Conservation (phyloP, 2,888 invertebrate species). For the Hylaea fasciaria region DNA sequence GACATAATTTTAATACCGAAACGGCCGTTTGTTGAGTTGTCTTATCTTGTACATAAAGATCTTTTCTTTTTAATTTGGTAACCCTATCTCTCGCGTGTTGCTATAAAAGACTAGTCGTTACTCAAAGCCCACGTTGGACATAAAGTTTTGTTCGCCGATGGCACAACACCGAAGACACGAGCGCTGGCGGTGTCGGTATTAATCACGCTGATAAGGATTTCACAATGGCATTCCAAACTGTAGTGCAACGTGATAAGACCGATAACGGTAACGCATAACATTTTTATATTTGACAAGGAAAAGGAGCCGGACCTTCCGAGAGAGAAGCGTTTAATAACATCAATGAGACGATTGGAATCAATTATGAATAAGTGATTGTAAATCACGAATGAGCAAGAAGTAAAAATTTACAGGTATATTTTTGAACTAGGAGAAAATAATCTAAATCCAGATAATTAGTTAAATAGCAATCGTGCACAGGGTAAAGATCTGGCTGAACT, state of each 20-base stretch:
- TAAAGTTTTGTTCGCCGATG: conserved; percentile 36
- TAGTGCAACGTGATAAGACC: conserved; percentile 15
- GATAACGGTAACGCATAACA: conserved; percentile 2
- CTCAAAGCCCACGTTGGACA: conserved; percentile 39
- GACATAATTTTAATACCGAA: too few species aligned
- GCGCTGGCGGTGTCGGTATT: conserved; percentile 31
- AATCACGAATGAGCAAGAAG: too few species aligned
- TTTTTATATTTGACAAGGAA: background rate
- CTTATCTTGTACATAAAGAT: background rate
- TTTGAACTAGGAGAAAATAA: too few species aligned
- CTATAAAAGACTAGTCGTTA: conserved; percentile 34
- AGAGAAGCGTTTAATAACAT: too few species aligned
- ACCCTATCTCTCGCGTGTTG: conserved; percentile 10
- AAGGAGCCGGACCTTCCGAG: background rate
- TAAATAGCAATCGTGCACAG: too few species aligned
- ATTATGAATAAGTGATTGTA: too few species aligned
- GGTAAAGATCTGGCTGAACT: too few species aligned
- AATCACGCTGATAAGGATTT: conserved; percentile 41
- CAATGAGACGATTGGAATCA: too few species aligned
- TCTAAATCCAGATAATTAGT: too few species aligned
- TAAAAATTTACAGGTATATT: too few species aligned
- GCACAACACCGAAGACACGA: conserved; percentile 36
- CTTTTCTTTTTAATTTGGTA: conserved; percentile 1
- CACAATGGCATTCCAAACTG: conserved; percentile 33
- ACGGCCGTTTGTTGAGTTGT: too few species aligned